Conservation (phyloP, 2,888 invertebrate genomes). For the Lasius fuliginosus region DNA sequence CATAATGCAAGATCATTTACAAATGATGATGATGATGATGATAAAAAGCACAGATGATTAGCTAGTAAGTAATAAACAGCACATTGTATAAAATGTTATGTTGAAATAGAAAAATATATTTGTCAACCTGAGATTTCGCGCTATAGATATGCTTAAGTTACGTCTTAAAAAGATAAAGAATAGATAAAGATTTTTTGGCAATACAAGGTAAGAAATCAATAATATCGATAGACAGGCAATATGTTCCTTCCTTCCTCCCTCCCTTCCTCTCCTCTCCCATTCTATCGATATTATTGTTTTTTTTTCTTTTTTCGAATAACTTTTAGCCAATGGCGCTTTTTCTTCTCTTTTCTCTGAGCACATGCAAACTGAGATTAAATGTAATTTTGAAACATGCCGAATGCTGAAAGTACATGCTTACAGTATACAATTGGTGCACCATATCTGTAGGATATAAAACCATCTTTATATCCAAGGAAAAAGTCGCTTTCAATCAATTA, state of each 20-base stretch:
- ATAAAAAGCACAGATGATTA: slow-evolving; percentile 21
- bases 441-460: not conserved
- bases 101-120: slow-evolving; percentile 39
- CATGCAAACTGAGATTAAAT: not conserved
- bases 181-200: slow-evolving; percentile 41
- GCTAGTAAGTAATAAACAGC: not conserved
- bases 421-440: not conserved
- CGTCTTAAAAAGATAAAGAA: slow-evolving; percentile 20
- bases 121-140: slow-evolving; percentile 42
- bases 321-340: not conserved
- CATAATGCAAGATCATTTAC: slow-evolving; percentile 11
- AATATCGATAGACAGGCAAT: slow-evolving; percentile 4
- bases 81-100: slow-evolving; percentile 27
- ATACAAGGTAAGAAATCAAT: slow-evolving; percentile 25
- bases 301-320: not conserved
- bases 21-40: not conserved
- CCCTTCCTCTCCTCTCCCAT: not conserved
- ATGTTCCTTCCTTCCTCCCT: not conserved
- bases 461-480: not conserved
- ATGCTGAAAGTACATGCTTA: not conserved
- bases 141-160: slow-evolving; percentile 33
- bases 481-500: not conserved
- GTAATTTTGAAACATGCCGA: not conserved
- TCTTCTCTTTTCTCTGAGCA: not conserved
- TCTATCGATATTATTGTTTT: not conserved